Evolutionary conservation across 1,140 invertebrate species (phyloP), one percentile per base, ranked within the genome.

Genomic region (Caenorhabditis brenneri): DNA sequence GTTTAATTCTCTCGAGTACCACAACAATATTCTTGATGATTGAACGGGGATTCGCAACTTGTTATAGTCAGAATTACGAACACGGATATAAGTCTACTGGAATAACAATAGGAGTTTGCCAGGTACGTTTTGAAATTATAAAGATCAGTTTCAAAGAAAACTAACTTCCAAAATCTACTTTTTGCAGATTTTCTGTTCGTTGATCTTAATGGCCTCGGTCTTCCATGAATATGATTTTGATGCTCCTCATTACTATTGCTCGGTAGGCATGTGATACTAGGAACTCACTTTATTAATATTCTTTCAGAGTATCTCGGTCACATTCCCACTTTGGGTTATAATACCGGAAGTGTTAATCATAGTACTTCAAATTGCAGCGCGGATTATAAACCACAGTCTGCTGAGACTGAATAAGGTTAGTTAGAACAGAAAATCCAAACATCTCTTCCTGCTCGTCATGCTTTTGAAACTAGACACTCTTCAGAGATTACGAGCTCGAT

Each of bases 301-400:
- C 9, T 74, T 74, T 74, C 65, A 74, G 65, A 74, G 65, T n/a
- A 74, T 74, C 65, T 74, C 65, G 22, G 65, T 74, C n/a, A 74
- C 12, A 22, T 74, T 74, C 24, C 65, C 65, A 10, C 65, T 74
- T 24, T 74, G 65, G 65, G 65, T 74, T 22, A 42, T 74, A 9
- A 74, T 74, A 19, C 65, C 65, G 24, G 65, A 74, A 74, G 65
- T 74, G 0, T 42, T 42, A n/a, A 74, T 74, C n/a, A 74, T 74
- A n/a, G 65, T 42, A 19, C 29, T 74, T 46, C 65, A 74, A 42
- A 74, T 74, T 1, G 36, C 36, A 1, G 33, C 65, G 1, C n/a
- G 65, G 42, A 74, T 74, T 74, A n/a, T 42, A 24, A 74, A 74
- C 27, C 65, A 36, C 0, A 42, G 65, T 42, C n/a, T 74, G 4